Evolutionary conservation across 1,140 invertebrate species (phyloP), one percentile per base, ranked within the genome.

Genomic region (Matsumurasca onukii): DNA sequence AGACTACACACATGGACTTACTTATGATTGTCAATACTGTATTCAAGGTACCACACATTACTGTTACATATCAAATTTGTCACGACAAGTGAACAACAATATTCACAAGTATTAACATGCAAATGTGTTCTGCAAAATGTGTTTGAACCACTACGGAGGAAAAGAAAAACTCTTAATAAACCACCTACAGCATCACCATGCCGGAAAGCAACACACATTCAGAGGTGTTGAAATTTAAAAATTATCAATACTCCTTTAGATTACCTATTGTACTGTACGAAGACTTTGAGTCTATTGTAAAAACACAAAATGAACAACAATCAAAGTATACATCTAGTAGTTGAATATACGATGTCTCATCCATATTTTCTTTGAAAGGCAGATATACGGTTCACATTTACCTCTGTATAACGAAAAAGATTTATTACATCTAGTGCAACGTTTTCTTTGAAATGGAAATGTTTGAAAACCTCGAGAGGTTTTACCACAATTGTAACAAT

Each of bases 61-160:
- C 24, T 68, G 66, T 39, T 68, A 30, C 30, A 68, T 68, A 9
- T 31, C 34, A 59, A 59, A 61, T 45, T 68, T 68, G 13, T 13
- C 2, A 24, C 59, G 34, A 24, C 30, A 39, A 34, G 39, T 68
- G 12, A 15, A 24, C 3, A 25, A 30, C 27, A 52, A 68, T 39
- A 57, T 68, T 13, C 59, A 1, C 13, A 59, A 61, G 17, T 31
- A 68, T 39, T 12, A 55, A 20, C 52, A 39, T 17, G 61, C 30
- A 34, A 31, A 25, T 20, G 24, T 55, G 17, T 59, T 68, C 34
- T 68, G 66, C 25, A 68, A 59, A 68, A 17, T 52, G 29, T 68
- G 66, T 59, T 61, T 68, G 27, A 68, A 52, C 30, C 52, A 68
- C 61, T 68, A 59, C 48, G n/a, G 49, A 48, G 63, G 39, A 25